Evolutionary conservation across 64 coral and sea anemone genomes (phyloP).

Genomic region (Porites lutea): DNA sequence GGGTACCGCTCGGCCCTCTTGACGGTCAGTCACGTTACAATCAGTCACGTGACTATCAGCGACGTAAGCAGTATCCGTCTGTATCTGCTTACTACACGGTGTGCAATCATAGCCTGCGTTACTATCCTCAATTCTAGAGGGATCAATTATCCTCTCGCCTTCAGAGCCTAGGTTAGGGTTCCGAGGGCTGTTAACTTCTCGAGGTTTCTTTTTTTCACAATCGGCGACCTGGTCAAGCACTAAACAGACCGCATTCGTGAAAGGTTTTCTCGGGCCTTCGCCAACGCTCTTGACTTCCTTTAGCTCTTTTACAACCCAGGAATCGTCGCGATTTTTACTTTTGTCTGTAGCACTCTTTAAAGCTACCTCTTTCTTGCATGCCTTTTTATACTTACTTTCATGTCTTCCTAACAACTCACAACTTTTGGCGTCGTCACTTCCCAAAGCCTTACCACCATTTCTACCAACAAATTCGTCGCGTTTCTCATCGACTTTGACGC

Average conservation of each 20-base stretch:
- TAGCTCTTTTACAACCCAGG: not conserved
- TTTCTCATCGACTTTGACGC: not conserved
- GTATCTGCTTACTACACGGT: not conserved
- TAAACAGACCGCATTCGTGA: not conserved
- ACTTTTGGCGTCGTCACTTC: not conserved
- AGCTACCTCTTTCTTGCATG: too few relatives aligned
- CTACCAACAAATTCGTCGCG: not conserved
- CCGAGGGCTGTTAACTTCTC: not conserved
- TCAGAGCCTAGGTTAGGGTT: not conserved
- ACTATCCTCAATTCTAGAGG: not conserved
- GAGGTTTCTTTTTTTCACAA: not conserved
- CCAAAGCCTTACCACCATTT: not conserved
- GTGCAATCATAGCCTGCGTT: not conserved
- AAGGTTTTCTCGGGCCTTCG: not conserved
- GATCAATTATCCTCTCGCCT: not conserved
- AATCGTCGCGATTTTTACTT: not conserved
- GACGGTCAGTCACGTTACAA: not conserved
- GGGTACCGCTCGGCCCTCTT: not conserved
- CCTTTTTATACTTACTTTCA: not conserved
- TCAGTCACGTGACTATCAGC: not conserved
- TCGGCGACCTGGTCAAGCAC: not conserved
- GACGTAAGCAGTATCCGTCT: not conserved
- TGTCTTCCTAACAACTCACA: too few relatives aligned
- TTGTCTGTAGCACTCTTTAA: too few relatives aligned
- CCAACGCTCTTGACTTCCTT: not conserved